Base-by-base conservation (phyloP, 2,888 invertebrate species). In the Gasteruption jaculator region DNA sequence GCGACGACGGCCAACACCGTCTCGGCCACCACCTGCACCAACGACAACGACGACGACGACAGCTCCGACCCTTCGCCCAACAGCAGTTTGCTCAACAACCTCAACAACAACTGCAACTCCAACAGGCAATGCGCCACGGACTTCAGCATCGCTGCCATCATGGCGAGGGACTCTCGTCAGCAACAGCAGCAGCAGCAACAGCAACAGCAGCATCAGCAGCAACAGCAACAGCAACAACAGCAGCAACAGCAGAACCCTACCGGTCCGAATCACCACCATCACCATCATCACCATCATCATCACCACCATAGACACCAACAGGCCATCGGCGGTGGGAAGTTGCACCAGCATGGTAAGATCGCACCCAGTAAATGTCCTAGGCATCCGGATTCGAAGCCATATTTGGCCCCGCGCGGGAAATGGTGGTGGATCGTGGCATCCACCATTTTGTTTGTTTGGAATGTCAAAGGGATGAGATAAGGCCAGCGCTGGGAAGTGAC, bases 81-180 rank as follows among this genome's bases (percentile, higher is more conserved):
- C 54, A 61, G 60, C 48, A 67, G 62, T 43, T 57, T 68, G 19
- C 48, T 65, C 32, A 64, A 65, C 49, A 63, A 65, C 44, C 38
- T 63, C 26, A 64, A 65, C 49, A 67, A 64, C 45, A 68, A 65
- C 38, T 66, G 65, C 48, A 65, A 65, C 38, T 65, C 82, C 49
- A 81, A 79, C 71, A 73, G 84, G 66, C 84, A 86, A 57, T 85
- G 86, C 76, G 91, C 91, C 73, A 93, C 93, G 52, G 93, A 94
- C 78, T 94, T 94, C 79, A 91, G 91, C 73, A 93, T 93, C 64
- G 92, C 91, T 49, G 92, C 92, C 61, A 92, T 94, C 71, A 93
- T 94, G 90, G 89, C 91, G 69, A 73, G 81, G 40, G 81, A 83
- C 65, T 75, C 76, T 22, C 61, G 75, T 15, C 74, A 75, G 34